Base-by-base conservation (phyloP, 2,888 invertebrate genomes). In the Hydrotaea diabolus region DNA sequence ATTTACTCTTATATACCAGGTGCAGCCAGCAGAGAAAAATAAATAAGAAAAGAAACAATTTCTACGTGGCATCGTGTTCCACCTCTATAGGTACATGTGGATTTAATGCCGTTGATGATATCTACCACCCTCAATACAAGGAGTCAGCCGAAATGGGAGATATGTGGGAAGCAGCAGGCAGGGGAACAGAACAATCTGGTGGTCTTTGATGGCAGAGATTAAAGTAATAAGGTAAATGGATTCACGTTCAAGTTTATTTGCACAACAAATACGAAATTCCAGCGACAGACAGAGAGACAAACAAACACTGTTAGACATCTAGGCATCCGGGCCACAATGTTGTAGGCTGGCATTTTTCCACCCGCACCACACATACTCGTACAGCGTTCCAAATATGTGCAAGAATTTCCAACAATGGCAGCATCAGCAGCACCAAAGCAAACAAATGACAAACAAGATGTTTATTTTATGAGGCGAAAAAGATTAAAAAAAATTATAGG, bases 201-300 rank as follows among this genome's bases (percentile, higher is more conserved):
- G 55, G 17, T 15, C 5, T 66, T 17, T 66, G 17, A 39, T 64
- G 62, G 19, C 15, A 64, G 62, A 39, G 59, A 71, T 72, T 59
- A 74, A 77, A 74, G 77, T 82, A 69, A 82, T 77, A 77, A 74
- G 74, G 39, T 69, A 74, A 82, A 82, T 77, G 59, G 73, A 53
- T 77, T 77, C 74, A 77, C 77, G 82, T 82, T 77, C 81, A 57
- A 23, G 43, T 73, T 73, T 77, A 46, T 82, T 19, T 53, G 39
- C 62, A 46, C 69, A 3, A 15, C 46, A 69, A 69, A 69, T 69
- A 43, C 46, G 43, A 46, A 21, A 46, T 39, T 26, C 19, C 17
- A 26, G 2, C 19, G 59, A n/a, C 21, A n/a, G 2, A 15, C 15
- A 75, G 11, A 15, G 13, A 31, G 31, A 31, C n/a, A 66, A 66